Evolutionary conservation across 2,888 invertebrate species (phyloP).

Genomic region (Tachina lurida): DNA sequence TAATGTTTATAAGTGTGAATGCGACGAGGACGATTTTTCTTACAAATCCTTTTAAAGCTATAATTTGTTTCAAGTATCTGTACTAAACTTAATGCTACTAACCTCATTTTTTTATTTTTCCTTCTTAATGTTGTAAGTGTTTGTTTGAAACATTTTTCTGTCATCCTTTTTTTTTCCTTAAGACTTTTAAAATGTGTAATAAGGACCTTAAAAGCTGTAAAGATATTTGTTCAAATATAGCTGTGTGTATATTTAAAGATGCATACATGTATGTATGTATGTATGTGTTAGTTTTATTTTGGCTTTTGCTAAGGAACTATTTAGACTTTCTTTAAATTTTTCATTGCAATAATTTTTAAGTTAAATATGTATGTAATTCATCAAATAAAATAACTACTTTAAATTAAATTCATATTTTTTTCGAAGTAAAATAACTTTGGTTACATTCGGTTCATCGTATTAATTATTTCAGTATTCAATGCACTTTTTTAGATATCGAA

Average conservation of each 20-base stretch:
- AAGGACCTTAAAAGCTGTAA: slow-evolving; percentile 15
- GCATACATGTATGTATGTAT: not conserved
- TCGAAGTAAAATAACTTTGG: too few relatives aligned
- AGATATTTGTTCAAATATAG: not conserved
- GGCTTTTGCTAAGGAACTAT: not conserved
- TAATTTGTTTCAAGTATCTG: slow-evolving; percentile 63
- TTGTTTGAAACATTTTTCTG: slow-evolving; percentile 11
- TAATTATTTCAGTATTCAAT: too few relatives aligned
- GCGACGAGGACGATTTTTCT: slow-evolving; percentile 20
- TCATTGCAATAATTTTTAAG: too few relatives aligned
- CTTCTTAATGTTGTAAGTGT: slow-evolving; percentile 29
- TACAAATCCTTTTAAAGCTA: slow-evolving; percentile 62
- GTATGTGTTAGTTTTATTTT: slow-evolving; percentile 9
- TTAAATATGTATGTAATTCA: too few relatives aligned
- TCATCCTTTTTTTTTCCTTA: not conserved
- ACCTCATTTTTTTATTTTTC: slow-evolving; percentile 65
- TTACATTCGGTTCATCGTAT: too few relatives aligned
- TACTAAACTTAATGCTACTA: slow-evolving; percentile 68
- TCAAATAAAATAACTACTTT: too few relatives aligned
- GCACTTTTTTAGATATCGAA: too few relatives aligned
- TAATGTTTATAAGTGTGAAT: slow-evolving; percentile 39
- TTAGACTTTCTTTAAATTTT: too few relatives aligned
- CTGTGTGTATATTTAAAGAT: too few relatives aligned
- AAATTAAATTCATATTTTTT: too few relatives aligned
- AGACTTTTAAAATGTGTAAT: slow-evolving; percentile 31